Evolutionary conservation across 2,888 invertebrate species (phyloP).

Genomic region (Cerastis leucographa): DNA sequence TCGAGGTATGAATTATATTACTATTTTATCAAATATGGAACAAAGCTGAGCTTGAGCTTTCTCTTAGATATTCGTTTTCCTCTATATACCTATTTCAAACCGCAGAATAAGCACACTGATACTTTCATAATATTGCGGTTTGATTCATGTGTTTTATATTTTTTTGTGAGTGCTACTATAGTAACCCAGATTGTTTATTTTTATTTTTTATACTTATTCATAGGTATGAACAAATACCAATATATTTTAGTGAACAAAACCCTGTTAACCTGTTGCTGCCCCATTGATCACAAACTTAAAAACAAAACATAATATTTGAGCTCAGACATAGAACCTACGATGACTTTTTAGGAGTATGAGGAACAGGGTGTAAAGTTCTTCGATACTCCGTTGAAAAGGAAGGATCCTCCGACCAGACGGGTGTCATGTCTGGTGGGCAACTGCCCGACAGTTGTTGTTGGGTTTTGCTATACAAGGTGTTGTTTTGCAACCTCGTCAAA

Average conservation of each 20-base stretch:
- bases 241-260: no score
- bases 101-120: not conserved
- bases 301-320: constrained; percentile 7
- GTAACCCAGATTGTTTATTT: not conserved
- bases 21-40: constrained; percentile 1
- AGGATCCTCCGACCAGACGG: no score
- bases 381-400: no score
- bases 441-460: no score
- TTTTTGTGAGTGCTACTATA: not conserved
- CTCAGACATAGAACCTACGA: not conserved
- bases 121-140: constrained; percentile 1
- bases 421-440: no score
- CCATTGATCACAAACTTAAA: not conserved
- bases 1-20: constrained; percentile 17
- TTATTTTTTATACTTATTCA: not conserved
- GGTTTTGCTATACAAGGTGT: no score
- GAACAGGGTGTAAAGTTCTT: no score
- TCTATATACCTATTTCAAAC: not conserved
- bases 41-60: not conserved
- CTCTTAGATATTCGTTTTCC: not conserved
- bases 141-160: constrained; percentile 7
- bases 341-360: no score
- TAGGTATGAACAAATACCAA: not conserved
- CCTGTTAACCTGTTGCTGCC: constrained; percentile 1
- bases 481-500: no score